phyloP scores from a whole-genome alignment of 2,888 invertebrate species.

The Lutraria lutraria region DNA sequence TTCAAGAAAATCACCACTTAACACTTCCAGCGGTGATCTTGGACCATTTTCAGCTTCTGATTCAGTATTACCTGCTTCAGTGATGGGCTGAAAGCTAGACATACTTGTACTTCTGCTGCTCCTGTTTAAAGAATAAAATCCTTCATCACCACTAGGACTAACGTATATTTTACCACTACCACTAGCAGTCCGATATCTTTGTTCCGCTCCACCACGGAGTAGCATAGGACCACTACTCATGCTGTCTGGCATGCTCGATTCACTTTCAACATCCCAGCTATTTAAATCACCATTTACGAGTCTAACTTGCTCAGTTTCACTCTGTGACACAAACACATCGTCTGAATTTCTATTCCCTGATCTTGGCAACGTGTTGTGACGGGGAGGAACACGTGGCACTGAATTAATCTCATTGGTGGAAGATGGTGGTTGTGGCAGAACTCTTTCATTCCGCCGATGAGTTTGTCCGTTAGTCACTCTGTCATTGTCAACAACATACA shows the following conservation, averaged over 20 bases:
- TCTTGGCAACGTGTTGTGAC: constrained; percentile 17
- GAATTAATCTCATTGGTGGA: constrained; percentile 45
- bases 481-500: constrained; percentile 64
- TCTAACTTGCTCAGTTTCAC: background rate
- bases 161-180: constrained; percentile 68
- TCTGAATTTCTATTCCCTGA: constrained; percentile 28
- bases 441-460: constrained; percentile 23
- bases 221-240: constrained; percentile 51
- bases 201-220: constrained; percentile 52
- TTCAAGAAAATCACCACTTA: constrained; percentile 72
- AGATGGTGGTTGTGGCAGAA: constrained; percentile 33
- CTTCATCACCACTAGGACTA: constrained; percentile 65
- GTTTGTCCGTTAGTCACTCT: constrained; percentile 6
- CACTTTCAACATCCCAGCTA: constrained; percentile 48
- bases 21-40: constrained; percentile 60
- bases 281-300: constrained; percentile 20
- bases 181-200: constrained; percentile 47
- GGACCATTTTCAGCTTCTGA: constrained; percentile 35
- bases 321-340: constrained; percentile 37
- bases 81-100: constrained; percentile 66
- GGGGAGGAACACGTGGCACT: constrained; percentile 46
- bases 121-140: constrained; percentile 67
- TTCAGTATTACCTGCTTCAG: constrained; percentile 37
- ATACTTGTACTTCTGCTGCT: constrained; percentile 67
- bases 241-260: constrained; percentile 44